Conservation (phyloP, 2,113 vertebrate species). For the Amphilophus citrinellus region DNA sequence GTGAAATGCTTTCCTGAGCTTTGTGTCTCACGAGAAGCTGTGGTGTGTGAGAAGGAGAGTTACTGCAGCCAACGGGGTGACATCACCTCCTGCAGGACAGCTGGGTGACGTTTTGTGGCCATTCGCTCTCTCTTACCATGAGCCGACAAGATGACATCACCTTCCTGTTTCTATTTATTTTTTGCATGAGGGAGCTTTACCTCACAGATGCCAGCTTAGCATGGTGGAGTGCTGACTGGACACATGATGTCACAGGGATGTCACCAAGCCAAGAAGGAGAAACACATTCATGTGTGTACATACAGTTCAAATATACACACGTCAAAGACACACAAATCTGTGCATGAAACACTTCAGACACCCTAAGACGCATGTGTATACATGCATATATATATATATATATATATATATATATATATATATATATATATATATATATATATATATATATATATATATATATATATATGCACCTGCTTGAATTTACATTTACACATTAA, state of each 20-base stretch:
- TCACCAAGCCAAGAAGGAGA: conserved; percentile 34
- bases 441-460: too few species aligned
- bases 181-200: conserved; percentile 7
- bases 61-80: conserved; percentile 16
- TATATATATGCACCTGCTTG: not conserved
- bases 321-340: not conserved
- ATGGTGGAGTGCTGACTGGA: conserved; percentile 63
- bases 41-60: not conserved
- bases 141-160: conserved; percentile 51
- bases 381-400: not conserved
- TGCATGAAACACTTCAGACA: not conserved
- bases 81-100: conserved; percentile 41
- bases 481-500: not conserved
- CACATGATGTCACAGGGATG: conserved; percentile 36
- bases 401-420: too few species aligned
- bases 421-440: too few species aligned
- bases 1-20: not conserved
- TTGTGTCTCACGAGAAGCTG: not conserved
- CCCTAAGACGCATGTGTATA: not conserved
- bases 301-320: not conserved
- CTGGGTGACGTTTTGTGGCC: conserved; percentile 1
- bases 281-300: not conserved
- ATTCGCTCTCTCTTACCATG: not conserved
- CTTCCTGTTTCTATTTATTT: conserved; percentile 11
- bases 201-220: conserved; percentile 65